Evolutionary conservation across 2,113 vertebrate species (phyloP).

Genomic region (Balaenoptera acutorostrata): DNA sequence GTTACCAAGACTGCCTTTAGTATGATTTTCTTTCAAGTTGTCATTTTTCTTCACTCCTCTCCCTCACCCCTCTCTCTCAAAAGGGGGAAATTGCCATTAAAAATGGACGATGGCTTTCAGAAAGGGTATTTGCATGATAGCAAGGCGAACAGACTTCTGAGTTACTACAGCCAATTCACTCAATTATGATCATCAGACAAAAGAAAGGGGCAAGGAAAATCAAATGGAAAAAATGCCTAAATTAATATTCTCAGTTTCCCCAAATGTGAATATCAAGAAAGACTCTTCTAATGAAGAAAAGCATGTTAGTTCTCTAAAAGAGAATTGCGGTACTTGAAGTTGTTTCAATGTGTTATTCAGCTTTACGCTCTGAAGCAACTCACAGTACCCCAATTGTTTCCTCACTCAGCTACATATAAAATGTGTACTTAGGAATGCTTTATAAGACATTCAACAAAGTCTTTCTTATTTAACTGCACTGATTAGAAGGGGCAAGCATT

Average conservation of each 20-base stretch:
- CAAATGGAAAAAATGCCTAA: conserved; percentile 26
- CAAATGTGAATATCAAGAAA: neutral
- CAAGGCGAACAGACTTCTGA: neutral
- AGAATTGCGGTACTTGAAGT: neutral
- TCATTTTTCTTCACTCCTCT: neutral
- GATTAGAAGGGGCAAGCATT: conserved; percentile 63
- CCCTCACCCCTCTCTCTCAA: neutral
- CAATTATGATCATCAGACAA: conserved; percentile 9
- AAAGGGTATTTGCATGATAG: neutral
- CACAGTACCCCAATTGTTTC: conserved; percentile 60
- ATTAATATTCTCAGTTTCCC: conserved; percentile 37
- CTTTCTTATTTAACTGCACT: conserved; percentile 62
- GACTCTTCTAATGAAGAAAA: conserved; percentile 28
- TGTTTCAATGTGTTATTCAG: conserved; percentile 43
- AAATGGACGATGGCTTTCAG: conserved; percentile 15
- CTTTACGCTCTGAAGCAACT: conserved; percentile 31
- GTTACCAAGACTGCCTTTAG: neutral
- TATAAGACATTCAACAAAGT: conserved; percentile 65
- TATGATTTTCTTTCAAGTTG: conserved; percentile 13
- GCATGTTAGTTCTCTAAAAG: neutral
- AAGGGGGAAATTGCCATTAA: neutral
- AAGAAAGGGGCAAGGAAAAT: conserved; percentile 22
- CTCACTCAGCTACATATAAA: conserved; percentile 45
- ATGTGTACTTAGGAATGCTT: conserved; percentile 67
- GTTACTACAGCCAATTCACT: conserved; percentile 34